These are phyloP conservation scores for Eretmocerus hayati DNA, from an alignment of 2,888 invertebrate genomes.

Conservation along the genomic window DNA sequence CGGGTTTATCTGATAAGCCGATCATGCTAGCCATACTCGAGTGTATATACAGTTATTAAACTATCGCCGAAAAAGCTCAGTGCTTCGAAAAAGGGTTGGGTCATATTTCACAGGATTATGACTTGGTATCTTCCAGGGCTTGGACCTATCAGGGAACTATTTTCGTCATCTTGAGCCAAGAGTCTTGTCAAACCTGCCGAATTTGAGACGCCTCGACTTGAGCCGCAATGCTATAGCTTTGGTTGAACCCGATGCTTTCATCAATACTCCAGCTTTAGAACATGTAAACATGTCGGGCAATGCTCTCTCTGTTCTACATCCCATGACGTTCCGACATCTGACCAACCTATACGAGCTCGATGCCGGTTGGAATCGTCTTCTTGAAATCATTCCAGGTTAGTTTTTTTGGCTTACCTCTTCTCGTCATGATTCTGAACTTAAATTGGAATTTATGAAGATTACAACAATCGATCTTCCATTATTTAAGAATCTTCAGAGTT, in stretches of 20 bases:
- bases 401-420: no score
- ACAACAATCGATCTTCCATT: no score
- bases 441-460: no score
- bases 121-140: conserved; percentile 51
- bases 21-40: no score
- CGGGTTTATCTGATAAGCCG: no score
- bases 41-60: no score
- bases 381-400: conserved; percentile 60
- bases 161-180: conserved; percentile 65
- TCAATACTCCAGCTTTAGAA: conserved; percentile 66
- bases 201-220: conserved; percentile 67
- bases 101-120: no score
- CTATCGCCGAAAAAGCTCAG: no score
- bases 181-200: conserved; percentile 68
- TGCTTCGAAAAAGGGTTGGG: no score
- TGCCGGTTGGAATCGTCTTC: conserved; percentile 63
- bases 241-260: conserved; percentile 67
- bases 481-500: no score
- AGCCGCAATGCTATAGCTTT: conserved; percentile 65
- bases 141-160: conserved; percentile 72
- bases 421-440: no score
- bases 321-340: conserved; percentile 69
- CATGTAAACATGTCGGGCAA: conserved; percentile 75
- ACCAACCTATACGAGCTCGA: conserved; percentile 73
- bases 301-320: conserved; percentile 62